phyloP scores from a whole-genome alignment of 2,797 vertebrate genomes.

The Myoxocephalus aenaeus region DNA sequence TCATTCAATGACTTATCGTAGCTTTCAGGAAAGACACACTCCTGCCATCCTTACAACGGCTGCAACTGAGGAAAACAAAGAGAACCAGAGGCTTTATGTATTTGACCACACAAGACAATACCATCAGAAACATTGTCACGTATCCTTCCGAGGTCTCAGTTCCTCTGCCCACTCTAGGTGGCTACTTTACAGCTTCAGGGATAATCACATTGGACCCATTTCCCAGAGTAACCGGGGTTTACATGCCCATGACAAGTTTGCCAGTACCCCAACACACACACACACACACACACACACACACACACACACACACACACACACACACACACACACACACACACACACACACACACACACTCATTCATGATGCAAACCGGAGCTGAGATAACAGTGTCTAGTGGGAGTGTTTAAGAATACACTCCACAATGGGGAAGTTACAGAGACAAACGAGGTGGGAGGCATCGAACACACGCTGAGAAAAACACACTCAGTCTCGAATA shows the following conservation, averaged over 20 bases:
- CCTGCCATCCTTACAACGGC: conserved; percentile 15
- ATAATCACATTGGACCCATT: conserved; percentile 62
- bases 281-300: conserved; percentile 10
- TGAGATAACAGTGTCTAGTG: conserved; percentile 67
- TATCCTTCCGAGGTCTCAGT: conserved; percentile 41
- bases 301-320: conserved; percentile 12
- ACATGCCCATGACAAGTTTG: conserved; percentile 59
- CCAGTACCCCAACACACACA: conserved; percentile 28
- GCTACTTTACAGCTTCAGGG: conserved; percentile 57
- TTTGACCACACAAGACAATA: conserved; percentile 43
- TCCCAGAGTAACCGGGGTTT: conserved; percentile 54
- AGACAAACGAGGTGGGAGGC: conserved; percentile 67
- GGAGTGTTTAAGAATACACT: conserved; percentile 66
- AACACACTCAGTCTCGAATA: conserved; percentile 40
- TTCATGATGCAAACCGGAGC: conserved; percentile 76
- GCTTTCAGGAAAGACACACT: conserved; percentile 20
- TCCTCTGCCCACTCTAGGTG: conserved; percentile 57
- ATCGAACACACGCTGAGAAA: conserved; percentile 40
- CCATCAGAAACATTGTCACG: conserved; percentile 38
- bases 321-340: conserved; percentile 18
- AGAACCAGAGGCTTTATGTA: conserved; percentile 3
- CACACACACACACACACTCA: conserved; percentile 28
- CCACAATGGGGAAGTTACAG: conserved; percentile 66
- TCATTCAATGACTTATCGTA: conserved; percentile 32
- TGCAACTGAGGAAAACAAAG: conserved; percentile 29